Evolutionary conservation across 2,113 vertebrate genomes (phyloP).

Genomic region (Corythornis cristatus): DNA sequence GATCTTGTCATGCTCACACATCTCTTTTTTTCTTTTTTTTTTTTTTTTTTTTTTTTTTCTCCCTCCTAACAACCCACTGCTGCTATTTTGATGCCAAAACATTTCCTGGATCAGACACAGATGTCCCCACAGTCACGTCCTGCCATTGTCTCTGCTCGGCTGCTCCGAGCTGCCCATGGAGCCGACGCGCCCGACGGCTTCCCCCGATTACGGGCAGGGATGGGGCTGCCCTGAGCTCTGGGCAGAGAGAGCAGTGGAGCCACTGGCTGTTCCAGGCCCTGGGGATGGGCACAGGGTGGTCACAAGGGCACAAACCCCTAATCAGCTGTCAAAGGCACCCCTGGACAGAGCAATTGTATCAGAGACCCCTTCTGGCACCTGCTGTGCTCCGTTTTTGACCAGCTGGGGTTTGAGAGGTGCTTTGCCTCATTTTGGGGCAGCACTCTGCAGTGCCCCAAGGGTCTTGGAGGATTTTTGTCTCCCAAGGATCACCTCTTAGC

Average conservation of each 20-base stretch:
- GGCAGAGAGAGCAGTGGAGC: not conserved
- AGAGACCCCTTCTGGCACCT: not conserved
- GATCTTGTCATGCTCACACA: not conserved
- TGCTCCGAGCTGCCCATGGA: not conserved
- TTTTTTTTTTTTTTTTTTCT: not conserved
- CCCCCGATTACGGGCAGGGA: not conserved
- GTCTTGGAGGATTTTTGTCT: not conserved
- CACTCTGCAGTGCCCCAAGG: accelerated
- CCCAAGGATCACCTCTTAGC: not conserved
- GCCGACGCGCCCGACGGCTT: not conserved
- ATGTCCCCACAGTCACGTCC: constrained; percentile 23
- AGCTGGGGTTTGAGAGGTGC: not conserved
- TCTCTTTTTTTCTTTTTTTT: not conserved
- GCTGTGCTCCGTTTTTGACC: accelerated
- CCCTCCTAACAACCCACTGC: not conserved
- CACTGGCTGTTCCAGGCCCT: not conserved
- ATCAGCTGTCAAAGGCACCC: accelerated
- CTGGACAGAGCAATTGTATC: not conserved
- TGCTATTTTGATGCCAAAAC: not conserved
- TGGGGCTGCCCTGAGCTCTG: accelerated
- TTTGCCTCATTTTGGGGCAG: not conserved
- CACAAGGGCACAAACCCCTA: not conserved
- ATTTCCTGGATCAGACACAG: constrained; percentile 8
- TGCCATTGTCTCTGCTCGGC: not conserved
- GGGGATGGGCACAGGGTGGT: not conserved